Base-by-base conservation (phyloP, 2,113 vertebrate species). In the Scomber colias region DNA sequence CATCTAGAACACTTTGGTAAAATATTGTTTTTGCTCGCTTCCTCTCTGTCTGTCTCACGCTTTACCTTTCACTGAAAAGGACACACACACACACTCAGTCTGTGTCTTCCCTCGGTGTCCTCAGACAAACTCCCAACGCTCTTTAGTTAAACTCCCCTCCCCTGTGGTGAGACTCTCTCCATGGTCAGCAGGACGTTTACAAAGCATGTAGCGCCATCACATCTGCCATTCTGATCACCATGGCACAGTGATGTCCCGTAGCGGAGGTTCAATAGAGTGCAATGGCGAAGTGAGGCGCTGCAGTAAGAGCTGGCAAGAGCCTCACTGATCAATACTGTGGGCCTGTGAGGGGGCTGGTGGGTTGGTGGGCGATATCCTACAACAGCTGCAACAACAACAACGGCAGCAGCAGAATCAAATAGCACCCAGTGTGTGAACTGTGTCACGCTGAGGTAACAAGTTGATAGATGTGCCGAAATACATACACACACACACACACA, bases 291-390 rank as follows among this genome's bases (percentile, higher is more conserved):
- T 12, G n/a, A 80, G 87, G 65, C 16, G 48, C 51, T 40, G 13
- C 68, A 71, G 79, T 49, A 21, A 70, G 81, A 71, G 69, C 73
- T 80, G 80, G 27, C 82, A 46, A 60, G 19, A 75, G 16, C 53
- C 57, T 30, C 11, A 69, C 48, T 3, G 68, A 76, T 92, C 91
- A 49, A 92, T 90, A 74, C 31, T 40, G 56, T 7, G 6, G 70
- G 11, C 68, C 7, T 54, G 63, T 61, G 82, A 83, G 75, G 70
- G 76, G 48, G 69, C 61, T 4, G 30, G 49, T 54, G 61, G 81
- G 71, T 19, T 30, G 75, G 67, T 64, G 89, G 79, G 64, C 17
- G 48, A 53, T 48, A 66, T 76, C 14, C 70, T 49, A 44, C 66
- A 57, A 57, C 50, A 67, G 61, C 75, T 75, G 56, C 87, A 79